Conservation (phyloP, 2,797 vertebrate genomes). For the Gymnodraco acuticeps region DNA sequence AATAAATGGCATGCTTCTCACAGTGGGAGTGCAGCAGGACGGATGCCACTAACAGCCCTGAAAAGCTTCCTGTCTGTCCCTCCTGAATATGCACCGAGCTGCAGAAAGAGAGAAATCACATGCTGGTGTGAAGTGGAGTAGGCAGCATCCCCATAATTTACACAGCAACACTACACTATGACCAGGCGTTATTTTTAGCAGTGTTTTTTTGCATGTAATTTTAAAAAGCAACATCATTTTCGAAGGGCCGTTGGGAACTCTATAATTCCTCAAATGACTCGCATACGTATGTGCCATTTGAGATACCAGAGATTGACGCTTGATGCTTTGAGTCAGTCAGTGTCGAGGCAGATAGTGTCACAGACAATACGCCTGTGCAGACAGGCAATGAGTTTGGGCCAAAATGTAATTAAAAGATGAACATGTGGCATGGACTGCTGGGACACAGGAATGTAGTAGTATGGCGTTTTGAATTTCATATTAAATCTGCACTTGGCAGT, state of each 20-base stretch:
- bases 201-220: constrained; percentile 38
- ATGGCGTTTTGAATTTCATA: constrained; percentile 65
- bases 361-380: constrained; percentile 46
- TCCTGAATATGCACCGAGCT: constrained; percentile 16
- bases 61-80: constrained; percentile 33
- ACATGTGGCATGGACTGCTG: constrained; percentile 32
- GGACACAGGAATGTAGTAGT: constrained; percentile 57
- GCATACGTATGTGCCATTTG: constrained; percentile 61
- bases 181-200: constrained; percentile 57
- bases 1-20: constrained; percentile 59
- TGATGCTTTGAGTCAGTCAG: constrained; percentile 49
- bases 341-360: constrained; percentile 44
- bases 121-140: constrained; percentile 32
- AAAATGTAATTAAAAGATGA: constrained; percentile 51
- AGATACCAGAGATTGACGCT: constrained; percentile 42
- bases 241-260: constrained; percentile 29
- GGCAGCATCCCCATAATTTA: constrained; percentile 43
- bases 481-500: constrained; percentile 54
- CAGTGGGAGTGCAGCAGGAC: constrained; percentile 47
- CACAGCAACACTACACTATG: constrained; percentile 46
- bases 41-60: constrained; percentile 37
- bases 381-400: constrained; percentile 37
- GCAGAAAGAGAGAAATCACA: constrained; percentile 40
- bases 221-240: constrained; percentile 48
- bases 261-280: constrained; percentile 57